Evolutionary conservation across 2,113 vertebrate genomes (phyloP).

Genomic region (Toxotes jaculatrix): DNA sequence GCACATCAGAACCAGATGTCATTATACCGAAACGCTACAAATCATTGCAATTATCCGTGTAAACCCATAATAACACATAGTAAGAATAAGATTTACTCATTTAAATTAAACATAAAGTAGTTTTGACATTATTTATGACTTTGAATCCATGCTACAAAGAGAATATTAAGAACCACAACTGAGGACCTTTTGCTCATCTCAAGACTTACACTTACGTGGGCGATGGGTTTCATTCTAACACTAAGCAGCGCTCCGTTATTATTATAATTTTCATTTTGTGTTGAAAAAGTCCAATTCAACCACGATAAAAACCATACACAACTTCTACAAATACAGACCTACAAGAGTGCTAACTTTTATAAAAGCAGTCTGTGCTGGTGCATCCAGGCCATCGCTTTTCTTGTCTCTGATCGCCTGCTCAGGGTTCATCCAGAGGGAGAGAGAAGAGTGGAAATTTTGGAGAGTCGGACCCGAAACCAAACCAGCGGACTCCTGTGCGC

Average conservation of each 20-base stretch:
- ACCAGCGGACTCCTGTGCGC: conserved; percentile 56
- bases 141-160: conserved; percentile 35
- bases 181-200: conserved; percentile 63
- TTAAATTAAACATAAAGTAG: not conserved
- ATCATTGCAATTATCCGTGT: not conserved
- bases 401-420: conserved; percentile 59
- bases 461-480: conserved; percentile 67
- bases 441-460: conserved; percentile 22
- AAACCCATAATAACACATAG: not conserved
- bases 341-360: conserved; percentile 62
- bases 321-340: conserved; percentile 66
- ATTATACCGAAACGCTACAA: not conserved
- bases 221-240: conserved; percentile 70
- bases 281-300: not conserved
- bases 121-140: conserved; percentile 1
- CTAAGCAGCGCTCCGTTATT: conserved; percentile 5
- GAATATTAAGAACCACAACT: conserved; percentile 66
- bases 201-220: conserved; percentile 66
- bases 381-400: conserved; percentile 49
- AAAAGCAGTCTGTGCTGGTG: conserved; percentile 51
- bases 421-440: conserved; percentile 71
- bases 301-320: not conserved
- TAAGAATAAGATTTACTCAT: conserved; percentile 3
- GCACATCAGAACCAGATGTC: not conserved
- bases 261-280: not conserved